Conservation (phyloP, 1,140 invertebrate species). For the Tetramorium alpestre region DNA sequence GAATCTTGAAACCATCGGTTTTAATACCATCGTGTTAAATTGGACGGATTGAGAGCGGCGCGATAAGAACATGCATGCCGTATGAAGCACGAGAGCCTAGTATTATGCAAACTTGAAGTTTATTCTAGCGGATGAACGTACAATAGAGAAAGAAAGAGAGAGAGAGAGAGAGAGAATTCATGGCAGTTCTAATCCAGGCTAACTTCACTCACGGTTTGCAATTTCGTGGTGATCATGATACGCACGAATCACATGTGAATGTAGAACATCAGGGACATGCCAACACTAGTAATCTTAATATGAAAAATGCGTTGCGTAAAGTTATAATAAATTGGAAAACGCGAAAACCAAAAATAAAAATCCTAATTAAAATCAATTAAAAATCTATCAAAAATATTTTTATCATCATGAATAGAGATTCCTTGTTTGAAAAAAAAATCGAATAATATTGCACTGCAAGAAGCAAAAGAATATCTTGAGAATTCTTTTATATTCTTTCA, state of each 20-base stretch:
- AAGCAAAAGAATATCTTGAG: background rate
- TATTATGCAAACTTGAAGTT: slow-evolving; percentile 72
- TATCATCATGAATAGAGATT: background rate
- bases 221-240: slow-evolving; percentile 46
- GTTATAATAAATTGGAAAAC: background rate
- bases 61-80: slow-evolving; percentile 55
- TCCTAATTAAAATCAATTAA: background rate
- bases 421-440: background rate
- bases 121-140: slow-evolving; percentile 73
- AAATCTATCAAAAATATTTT: background rate
- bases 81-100: slow-evolving; percentile 57
- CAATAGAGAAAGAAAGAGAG: no score
- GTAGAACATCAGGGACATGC: background rate
- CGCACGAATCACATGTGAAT: background rate
- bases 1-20: slow-evolving; percentile 16
- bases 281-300: background rate
- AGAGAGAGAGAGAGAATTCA: background rate
- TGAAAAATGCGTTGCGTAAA: background rate
- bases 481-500: background rate
- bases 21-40: slow-evolving; percentile 55
- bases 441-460: background rate
- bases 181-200: slow-evolving; percentile 44
- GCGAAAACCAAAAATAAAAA: background rate
- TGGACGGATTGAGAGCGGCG: slow-evolving; percentile 12
- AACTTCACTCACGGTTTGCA: slow-evolving; percentile 35